Conservation (phyloP, 2,888 invertebrate genomes). For the Keiferia lycopersicella region DNA sequence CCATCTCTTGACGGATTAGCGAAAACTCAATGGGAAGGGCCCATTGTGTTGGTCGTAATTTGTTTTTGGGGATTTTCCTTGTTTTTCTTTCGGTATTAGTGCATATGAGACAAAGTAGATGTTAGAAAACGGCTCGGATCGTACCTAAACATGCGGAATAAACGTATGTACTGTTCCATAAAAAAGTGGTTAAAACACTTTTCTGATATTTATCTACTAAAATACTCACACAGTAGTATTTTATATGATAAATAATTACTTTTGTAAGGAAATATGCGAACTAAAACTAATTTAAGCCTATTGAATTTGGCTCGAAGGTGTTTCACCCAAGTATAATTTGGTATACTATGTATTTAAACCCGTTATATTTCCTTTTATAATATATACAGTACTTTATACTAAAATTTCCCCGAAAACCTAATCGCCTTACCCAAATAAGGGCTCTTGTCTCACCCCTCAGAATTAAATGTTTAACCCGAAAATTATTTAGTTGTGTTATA, state of each 20-base stretch:
- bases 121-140: not conserved
- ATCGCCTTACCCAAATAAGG: constrained; percentile 20
- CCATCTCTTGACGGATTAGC: constrained; percentile 79
- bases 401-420: not conserved
- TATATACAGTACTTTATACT: not conserved
- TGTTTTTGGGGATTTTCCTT: constrained; percentile 27
- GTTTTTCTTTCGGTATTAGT: constrained; percentile 12
- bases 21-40: constrained; percentile 64
- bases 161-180: too few species aligned
- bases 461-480: constrained; percentile 65
- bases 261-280: too few species aligned
- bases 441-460: constrained; percentile 33
- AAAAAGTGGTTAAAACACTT: too few species aligned
- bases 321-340: too few species aligned
- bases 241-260: too few species aligned
- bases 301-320: too few species aligned
- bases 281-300: too few species aligned
- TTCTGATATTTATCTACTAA: too few species aligned
- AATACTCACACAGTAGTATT: too few species aligned
- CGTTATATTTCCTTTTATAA: not conserved
- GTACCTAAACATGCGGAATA: too few species aligned
- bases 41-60: constrained; percentile 56
- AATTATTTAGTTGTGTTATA: constrained; percentile 77
- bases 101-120: not conserved
- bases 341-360: not conserved